These are phyloP conservation scores for Diacarnus erythraeanus DNA, from an alignment of 37 sponge, comb jelly and placozoan genomes.

Conservation along the genomic window DNA sequence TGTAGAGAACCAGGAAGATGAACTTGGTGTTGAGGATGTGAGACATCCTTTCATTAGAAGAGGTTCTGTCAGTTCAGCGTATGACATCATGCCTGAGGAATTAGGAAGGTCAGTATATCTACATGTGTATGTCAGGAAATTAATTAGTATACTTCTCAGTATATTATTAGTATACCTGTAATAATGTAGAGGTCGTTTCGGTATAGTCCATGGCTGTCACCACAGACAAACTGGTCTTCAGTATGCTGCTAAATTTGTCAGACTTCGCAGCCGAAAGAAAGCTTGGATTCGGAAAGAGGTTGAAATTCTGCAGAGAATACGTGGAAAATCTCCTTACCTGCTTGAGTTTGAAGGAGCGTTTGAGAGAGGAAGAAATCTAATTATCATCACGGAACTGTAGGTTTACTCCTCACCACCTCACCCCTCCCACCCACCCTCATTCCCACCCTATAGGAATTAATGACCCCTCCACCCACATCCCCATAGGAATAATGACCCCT, in stretches of 20 bases:
- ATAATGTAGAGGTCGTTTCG: constrained; percentile 51
- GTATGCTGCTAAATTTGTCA: constrained; percentile 59
- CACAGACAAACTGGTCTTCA: constrained; percentile 27
- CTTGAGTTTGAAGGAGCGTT: constrained; percentile 49
- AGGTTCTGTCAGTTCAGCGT: constrained; percentile 32
- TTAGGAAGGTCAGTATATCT: constrained; percentile 43
- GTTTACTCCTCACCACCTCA: too few relatives aligned
- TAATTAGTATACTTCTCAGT: not conserved
- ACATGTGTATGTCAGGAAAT: not conserved
- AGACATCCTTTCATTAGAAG: constrained; percentile 2
- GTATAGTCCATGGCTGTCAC: constrained; percentile 59
- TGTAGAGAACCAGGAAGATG: not conserved
- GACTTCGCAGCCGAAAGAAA: constrained; percentile 33
- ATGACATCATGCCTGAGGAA: constrained; percentile 51
- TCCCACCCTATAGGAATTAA: too few relatives aligned
- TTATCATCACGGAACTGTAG: constrained; percentile 67
- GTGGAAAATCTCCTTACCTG: constrained; percentile 47
- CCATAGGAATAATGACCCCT: too few relatives aligned
- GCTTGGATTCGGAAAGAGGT: constrained; percentile 31
- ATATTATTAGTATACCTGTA: not conserved
- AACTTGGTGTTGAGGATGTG: not conserved
- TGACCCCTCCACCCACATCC: too few relatives aligned
- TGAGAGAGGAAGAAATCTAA: constrained; percentile 36
- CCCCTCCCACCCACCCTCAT: too few relatives aligned
- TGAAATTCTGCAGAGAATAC: constrained; percentile 33